phyloP scores from a whole-genome alignment of 1,140 invertebrate species.

The Archivesica marissinica region DNA sequence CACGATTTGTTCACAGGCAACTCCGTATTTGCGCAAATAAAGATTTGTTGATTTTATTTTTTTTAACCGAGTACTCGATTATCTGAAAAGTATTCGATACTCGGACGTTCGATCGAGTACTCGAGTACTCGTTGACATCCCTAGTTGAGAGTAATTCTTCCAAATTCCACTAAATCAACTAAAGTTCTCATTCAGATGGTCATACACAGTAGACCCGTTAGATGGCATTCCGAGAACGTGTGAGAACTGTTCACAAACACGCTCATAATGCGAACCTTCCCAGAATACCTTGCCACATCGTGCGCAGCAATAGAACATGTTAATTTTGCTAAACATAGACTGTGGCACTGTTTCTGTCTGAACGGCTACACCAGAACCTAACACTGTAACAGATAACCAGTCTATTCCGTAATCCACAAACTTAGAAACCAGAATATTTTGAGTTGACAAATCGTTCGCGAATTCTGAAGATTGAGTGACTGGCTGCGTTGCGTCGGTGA shows the following conservation, averaged over 20 bases:
- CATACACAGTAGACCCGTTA: constrained; percentile 31
- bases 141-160: no score
- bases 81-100: no score
- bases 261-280: constrained; percentile 87
- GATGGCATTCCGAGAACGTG: constrained; percentile 68
- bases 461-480: background rate
- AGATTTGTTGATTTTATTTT: no score
- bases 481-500: background rate
- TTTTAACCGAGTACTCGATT: no score
- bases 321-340: constrained; percentile 84
- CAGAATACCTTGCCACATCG: constrained; percentile 88
- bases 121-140: no score
- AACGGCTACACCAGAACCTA: constrained; percentile 78
- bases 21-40: no score
- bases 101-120: no score
- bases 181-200: constrained; percentile 41
- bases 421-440: background rate
- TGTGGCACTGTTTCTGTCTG: constrained; percentile 85
- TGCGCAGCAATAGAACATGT: constrained; percentile 87
- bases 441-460: background rate
- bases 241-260: constrained; percentile 80
- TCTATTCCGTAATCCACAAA: constrained; percentile 70
- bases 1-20: no score
- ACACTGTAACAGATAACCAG: constrained; percentile 66
- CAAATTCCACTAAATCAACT: no score